Conservation (phyloP, 23 tunicate species). For the Botrylloides violaceus region DNA sequence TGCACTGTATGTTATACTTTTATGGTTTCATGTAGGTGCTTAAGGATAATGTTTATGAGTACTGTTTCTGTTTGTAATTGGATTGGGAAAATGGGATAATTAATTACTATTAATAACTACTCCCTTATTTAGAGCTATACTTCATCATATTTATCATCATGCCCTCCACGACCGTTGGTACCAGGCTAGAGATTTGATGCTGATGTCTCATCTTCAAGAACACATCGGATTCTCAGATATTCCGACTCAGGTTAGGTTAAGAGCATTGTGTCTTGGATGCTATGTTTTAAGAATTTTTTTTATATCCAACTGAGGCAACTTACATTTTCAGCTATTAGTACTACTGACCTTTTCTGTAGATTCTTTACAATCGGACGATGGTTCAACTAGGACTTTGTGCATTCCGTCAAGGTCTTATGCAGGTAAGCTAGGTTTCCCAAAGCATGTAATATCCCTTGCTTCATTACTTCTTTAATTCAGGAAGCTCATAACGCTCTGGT, state of each 20-base stretch:
- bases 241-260: conserved; percentile 46
- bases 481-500: conserved; percentile 95
- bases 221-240: conserved; percentile 75
- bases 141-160: conserved; percentile 87
- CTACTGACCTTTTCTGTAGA: background rate
- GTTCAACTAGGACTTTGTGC: conserved; percentile 96
- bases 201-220: conserved; percentile 96
- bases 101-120: too few relatives aligned
- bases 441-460: too few relatives aligned
- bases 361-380: conserved; percentile 93
- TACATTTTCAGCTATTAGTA: background rate
- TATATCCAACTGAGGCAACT: background rate
- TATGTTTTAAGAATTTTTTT: too few relatives aligned
- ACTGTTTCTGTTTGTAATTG: too few relatives aligned
- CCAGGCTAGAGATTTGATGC: conserved; percentile 89
- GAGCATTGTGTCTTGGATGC: too few relatives aligned
- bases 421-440: conserved; percentile 1
- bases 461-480: conserved; percentile 13
- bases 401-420: conserved; percentile 35
- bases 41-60: too few relatives aligned
- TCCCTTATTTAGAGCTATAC: conserved; percentile 70
- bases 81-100: too few relatives aligned
- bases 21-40: too few relatives aligned
- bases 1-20: too few relatives aligned
- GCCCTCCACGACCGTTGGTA: conserved; percentile 96